Percentiles rank a stretch among this genome's conserved stretches.
Evolutionary conservation across 2,113 vertebrate genomes (phyloP).

Genomic region (Mastomys natalensis): DNA sequence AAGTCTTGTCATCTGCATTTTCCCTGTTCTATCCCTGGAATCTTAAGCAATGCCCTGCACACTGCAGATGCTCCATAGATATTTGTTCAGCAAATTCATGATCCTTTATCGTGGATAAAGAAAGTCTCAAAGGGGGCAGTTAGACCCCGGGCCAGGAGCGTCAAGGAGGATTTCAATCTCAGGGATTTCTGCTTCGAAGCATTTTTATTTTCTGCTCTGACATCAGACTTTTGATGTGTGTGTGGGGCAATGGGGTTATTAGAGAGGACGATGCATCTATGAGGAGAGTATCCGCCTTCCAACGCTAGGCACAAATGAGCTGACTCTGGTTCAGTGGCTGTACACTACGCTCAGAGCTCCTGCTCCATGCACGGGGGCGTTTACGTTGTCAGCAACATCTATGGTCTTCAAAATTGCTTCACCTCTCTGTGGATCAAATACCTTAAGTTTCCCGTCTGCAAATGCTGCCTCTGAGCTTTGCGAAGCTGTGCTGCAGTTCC

Average conservation of each 20-base stretch:
- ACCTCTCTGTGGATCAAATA: conserved; percentile 7
- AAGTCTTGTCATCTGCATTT: neutral
- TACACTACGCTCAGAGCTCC: neutral
- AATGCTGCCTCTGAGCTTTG: neutral
- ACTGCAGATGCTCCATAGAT: neutral
- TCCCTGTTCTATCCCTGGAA: neutral
- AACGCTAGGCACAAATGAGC: neutral
- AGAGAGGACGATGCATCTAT: accelerated
- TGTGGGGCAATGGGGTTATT: neutral
- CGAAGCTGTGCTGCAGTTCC: neutral
- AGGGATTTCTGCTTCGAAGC: conserved; percentile 62
- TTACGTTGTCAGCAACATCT: neutral
- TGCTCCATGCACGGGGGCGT: neutral
- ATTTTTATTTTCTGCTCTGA: conserved; percentile 48
- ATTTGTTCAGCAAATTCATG: conserved; percentile 27
- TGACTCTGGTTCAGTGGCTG: neutral
- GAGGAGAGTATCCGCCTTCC: neutral
- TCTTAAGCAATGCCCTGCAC: conserved; percentile 9
- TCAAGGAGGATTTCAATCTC: conserved; percentile 58
- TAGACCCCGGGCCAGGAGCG: neutral
- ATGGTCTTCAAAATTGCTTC: conserved; percentile 23
- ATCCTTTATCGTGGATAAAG: conserved; percentile 39
- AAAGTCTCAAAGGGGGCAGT: neutral
- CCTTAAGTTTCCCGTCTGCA: conserved; percentile 8
- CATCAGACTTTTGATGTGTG: neutral